Conservation (phyloP, 92 coral and sea anemone species). For the Siderastrea radians region DNA sequence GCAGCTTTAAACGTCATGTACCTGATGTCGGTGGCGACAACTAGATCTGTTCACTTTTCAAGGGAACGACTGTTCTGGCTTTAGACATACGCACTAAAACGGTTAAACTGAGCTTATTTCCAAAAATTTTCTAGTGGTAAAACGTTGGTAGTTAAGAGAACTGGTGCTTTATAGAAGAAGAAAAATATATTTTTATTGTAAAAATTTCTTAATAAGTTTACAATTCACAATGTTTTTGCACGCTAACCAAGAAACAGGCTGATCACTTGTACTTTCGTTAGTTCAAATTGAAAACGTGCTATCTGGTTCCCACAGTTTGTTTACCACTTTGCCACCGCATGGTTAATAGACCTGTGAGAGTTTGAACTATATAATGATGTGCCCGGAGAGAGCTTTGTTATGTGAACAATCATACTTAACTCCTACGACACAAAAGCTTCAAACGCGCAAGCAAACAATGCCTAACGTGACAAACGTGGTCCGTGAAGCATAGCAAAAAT, state of each 20-base stretch:
- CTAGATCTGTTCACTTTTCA: too few species aligned
- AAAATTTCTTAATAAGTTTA: background rate
- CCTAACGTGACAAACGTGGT: slow-evolving; percentile 2
- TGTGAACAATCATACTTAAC: slow-evolving; percentile 21
- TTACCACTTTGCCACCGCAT: slow-evolving; percentile 38
- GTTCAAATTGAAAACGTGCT: slow-evolving; percentile 3
- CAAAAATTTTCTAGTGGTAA: background rate
- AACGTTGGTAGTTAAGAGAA: background rate
- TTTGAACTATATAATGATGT: slow-evolving; percentile 18
- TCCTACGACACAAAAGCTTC: slow-evolving; percentile 4
- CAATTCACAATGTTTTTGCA: background rate
- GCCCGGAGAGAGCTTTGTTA: slow-evolving; percentile 24
- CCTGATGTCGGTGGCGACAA: too few species aligned
- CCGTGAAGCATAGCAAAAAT: slow-evolving; percentile 20
- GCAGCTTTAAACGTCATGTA: background rate
- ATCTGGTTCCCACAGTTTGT: slow-evolving; percentile 20
- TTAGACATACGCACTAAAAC: background rate
- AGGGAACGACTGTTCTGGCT: background rate
- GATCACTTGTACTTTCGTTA: background rate
- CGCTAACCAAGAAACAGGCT: background rate
- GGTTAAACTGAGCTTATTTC: background rate
- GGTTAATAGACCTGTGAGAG: slow-evolving; percentile 30
- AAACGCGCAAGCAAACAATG: slow-evolving; percentile 32
- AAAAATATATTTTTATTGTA: too few species aligned
- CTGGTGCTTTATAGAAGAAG: background rate